phyloP scores from a whole-genome alignment of 2,797 vertebrate species.

The Notolepis coatsorum region DNA sequence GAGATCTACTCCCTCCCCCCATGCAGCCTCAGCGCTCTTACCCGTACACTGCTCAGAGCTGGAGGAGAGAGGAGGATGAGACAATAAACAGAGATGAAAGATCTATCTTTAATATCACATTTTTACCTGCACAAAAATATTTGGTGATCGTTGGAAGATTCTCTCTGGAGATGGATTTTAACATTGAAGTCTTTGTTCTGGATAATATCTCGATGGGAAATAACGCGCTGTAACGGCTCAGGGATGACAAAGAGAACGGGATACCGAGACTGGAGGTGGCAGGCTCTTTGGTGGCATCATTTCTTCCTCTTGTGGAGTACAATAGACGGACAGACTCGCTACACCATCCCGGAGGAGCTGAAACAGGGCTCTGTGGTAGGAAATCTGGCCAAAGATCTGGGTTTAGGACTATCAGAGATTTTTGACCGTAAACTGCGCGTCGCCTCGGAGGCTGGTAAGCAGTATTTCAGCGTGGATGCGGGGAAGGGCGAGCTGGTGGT shows the following conservation, averaged over 20 bases:
- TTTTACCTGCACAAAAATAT: not conserved
- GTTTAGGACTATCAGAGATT: slow-evolving; percentile 55
- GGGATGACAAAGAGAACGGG: slow-evolving; percentile 5
- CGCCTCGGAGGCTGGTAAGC: slow-evolving; percentile 50
- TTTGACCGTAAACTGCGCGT: slow-evolving; percentile 54
- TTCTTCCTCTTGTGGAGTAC: slow-evolving; percentile 41
- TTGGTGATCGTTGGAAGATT: slow-evolving; percentile 17
- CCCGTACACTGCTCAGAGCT: slow-evolving; percentile 27
- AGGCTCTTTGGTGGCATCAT: slow-evolving; percentile 11
- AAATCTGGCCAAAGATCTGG: slow-evolving; percentile 63
- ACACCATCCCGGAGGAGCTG: slow-evolving; percentile 73
- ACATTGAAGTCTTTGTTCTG: slow-evolving; percentile 43
- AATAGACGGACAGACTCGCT: slow-evolving; percentile 61
- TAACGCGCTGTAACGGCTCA: slow-evolving; percentile 7
- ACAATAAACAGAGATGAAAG: not conserved
- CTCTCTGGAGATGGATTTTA: slow-evolving; percentile 51
- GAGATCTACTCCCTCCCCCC: slow-evolving; percentile 50
- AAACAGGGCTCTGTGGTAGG: slow-evolving; percentile 58
- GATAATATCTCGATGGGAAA: not conserved
- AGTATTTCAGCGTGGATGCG: slow-evolving; percentile 46
- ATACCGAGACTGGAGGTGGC: slow-evolving; percentile 31
- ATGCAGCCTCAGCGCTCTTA: slow-evolving; percentile 11
- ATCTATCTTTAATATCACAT: not conserved
- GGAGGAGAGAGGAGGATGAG: slow-evolving; percentile 15
- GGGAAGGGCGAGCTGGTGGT: slow-evolving; percentile 45